A percentile compares a stretch with the other conserved stretches of the same genome.
These are phyloP conservation scores for Leptonema lineaticorne DNA, from an alignment of 1,140 invertebrate species.

Conservation along the genomic window DNA sequence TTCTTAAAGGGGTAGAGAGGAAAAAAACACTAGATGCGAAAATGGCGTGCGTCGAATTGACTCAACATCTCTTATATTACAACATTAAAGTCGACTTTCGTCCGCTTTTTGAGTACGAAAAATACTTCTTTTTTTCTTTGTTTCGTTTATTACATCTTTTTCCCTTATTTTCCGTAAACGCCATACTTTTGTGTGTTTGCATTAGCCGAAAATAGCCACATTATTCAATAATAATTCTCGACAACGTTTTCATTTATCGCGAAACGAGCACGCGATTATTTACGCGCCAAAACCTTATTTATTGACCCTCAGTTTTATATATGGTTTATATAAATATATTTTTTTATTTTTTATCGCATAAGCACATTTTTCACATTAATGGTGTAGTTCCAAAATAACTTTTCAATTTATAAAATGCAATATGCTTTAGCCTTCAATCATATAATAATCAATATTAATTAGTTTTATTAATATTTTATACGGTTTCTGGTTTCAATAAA, in stretches of 20 bases:
- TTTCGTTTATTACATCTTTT: neutral
- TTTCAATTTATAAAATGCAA: too few relatives aligned
- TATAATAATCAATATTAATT: too few relatives aligned
- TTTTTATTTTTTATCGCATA: neutral
- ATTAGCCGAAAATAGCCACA: constrained; percentile 4
- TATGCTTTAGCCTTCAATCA: too few relatives aligned
- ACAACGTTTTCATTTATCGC: constrained; percentile 26
- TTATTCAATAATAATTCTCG: constrained; percentile 13
- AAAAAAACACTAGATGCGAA: too few relatives aligned
- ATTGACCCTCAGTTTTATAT: neutral
- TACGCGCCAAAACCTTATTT: neutral
- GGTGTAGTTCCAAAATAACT: too few relatives aligned
- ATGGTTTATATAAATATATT: neutral
- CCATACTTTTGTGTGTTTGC: neutral
- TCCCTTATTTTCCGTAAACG: neutral
- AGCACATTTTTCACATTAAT: too few relatives aligned
- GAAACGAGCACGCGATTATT: constrained; percentile 8
- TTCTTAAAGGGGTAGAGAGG: too few relatives aligned
- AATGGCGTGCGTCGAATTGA: neutral
- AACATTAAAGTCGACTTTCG: neutral
- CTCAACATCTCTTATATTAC: neutral
- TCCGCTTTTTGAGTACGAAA: too few relatives aligned
- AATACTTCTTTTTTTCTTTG: too few relatives aligned
- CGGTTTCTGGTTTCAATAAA: too few relatives aligned
- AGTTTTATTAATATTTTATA: too few relatives aligned